Evolutionary conservation across 1,140 invertebrate species (phyloP), one percentile per base, ranked within the genome.

Genomic region (Listronotus bonariensis): DNA sequence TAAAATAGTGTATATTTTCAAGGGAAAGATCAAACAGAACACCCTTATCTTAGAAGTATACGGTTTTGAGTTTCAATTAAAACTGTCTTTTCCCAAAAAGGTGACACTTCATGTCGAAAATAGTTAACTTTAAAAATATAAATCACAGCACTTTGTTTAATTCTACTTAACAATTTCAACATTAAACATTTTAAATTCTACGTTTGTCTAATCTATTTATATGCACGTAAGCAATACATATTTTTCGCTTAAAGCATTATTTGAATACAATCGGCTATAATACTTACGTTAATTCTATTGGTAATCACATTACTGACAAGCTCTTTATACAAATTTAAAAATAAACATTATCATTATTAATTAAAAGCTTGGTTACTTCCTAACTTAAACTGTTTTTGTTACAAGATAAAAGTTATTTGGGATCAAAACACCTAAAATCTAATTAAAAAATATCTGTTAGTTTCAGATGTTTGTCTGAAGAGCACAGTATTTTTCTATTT

Each of bases 301-400:
- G 10, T 45, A 53, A 63, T 63, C 60, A 63, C 60, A 63, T 45
- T 55, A 54, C 42, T 63, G 60, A 63, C 60, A 63, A 63, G 60
- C 60, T 14, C 8, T 51, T 31, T 59, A 48, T 59, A 31, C 8
- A 45, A 6, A 45, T 17, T 9, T 20, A 45, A 8, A 2, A 15
- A 11, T 20, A 17, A 17, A 15, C 14, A 15, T 45, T 14, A 26
- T 26, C 20, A 26, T 26, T 5, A 26, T 26, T 26, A 26, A 26
- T 26, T 1, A 26, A 26, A 26, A 26, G 20, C 20, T 26, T 5
- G 20, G 5, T 26, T 26, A 26, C 20, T 26, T 26, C 20, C 20
- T 26, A 1, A 26, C 1, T 26, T 3, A 26, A 26, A 26, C 20
- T 3, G 20, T 5, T n/a, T n/a, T n/a, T n/a, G n/a, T n/a, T n/a